These are phyloP conservation scores for Ptychadena robeensis DNA, from an alignment of 2,797 vertebrate species.

Conservation along the genomic window DNA sequence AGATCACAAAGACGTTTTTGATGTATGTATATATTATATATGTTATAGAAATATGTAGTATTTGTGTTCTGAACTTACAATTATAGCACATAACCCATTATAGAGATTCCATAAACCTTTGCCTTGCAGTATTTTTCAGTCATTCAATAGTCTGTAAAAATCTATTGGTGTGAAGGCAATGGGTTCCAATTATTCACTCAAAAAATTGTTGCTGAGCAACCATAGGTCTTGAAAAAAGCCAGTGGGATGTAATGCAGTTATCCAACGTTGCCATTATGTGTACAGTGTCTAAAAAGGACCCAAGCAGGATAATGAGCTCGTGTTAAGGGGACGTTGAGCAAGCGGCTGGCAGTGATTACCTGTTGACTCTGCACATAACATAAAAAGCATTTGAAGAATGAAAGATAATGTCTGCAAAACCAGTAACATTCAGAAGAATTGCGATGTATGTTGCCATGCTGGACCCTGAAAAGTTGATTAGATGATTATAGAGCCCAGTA, in stretches of 20 bases:
- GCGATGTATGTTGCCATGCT: not conserved
- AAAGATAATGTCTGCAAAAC: conserved; percentile 4
- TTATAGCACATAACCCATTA: not conserved
- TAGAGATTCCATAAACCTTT: not conserved
- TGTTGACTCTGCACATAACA: conserved; percentile 36
- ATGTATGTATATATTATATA: too few relatives aligned
- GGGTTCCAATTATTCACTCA: conserved; percentile 68
- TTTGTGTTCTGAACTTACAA: not conserved
- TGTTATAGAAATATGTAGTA: not conserved
- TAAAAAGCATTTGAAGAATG: conserved; percentile 2
- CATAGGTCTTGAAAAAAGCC: conserved; percentile 61
- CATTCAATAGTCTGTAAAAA: conserved; percentile 59
- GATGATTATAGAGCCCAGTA: conserved; percentile 3
- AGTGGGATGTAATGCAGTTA: conserved; percentile 47
- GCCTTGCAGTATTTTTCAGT: not conserved
- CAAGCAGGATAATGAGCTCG: conserved; percentile 11
- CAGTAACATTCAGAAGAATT: conserved; percentile 8
- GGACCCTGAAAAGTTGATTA: conserved; percentile 1
- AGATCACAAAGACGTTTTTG: too few relatives aligned
- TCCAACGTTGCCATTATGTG: conserved; percentile 18
- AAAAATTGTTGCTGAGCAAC: conserved; percentile 78
- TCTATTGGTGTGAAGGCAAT: conserved; percentile 69
- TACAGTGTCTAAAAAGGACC: conserved; percentile 14
- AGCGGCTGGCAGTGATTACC: conserved; percentile 28
- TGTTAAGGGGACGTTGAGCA: conserved; percentile 12